These are phyloP conservation scores for Tachystola acroxantha DNA, from an alignment of 2,888 invertebrate species.

Conservation along the genomic window DNA sequence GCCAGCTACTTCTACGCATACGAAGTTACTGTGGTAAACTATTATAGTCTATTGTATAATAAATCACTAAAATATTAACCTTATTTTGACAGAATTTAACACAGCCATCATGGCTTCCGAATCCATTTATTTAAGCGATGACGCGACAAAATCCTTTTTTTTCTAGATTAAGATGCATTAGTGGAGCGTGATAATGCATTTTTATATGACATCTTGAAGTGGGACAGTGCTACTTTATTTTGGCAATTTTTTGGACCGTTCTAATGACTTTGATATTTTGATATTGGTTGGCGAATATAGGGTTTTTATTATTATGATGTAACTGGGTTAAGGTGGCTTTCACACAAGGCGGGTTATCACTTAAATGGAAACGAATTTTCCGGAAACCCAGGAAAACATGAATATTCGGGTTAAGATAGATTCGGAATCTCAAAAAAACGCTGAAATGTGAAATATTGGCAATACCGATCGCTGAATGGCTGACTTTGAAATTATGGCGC, in stretches of 20 bases:
- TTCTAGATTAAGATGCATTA: conserved; percentile 25
- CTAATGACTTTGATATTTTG: background rate
- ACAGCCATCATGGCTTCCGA: conserved; percentile 8
- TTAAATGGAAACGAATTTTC: too few species aligned
- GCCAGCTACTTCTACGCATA: too few species aligned
- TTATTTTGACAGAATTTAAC: conserved; percentile 20
- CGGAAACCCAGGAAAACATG: too few species aligned
- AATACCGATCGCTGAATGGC: too few species aligned
- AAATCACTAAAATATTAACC: conserved; percentile 6
- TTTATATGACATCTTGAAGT: conserved; percentile 12
- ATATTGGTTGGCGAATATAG: too few species aligned
- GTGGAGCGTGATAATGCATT: conserved; percentile 24
- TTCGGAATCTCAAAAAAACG: too few species aligned
- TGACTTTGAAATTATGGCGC: too few species aligned
- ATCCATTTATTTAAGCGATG: conserved; percentile 25
- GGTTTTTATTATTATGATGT: too few species aligned
- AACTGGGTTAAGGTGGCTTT: too few species aligned
- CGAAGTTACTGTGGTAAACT: background rate
- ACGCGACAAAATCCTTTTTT: conserved; percentile 26
- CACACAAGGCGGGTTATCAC: too few species aligned
- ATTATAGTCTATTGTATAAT: background rate
- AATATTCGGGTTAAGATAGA: too few species aligned
- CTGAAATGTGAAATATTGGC: too few species aligned
- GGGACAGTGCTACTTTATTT: conserved; percentile 17
- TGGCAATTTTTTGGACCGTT: conserved; percentile 1